Base-by-base conservation (phyloP, 2,888 invertebrate genomes). In the Perithous albicinctus region DNA sequence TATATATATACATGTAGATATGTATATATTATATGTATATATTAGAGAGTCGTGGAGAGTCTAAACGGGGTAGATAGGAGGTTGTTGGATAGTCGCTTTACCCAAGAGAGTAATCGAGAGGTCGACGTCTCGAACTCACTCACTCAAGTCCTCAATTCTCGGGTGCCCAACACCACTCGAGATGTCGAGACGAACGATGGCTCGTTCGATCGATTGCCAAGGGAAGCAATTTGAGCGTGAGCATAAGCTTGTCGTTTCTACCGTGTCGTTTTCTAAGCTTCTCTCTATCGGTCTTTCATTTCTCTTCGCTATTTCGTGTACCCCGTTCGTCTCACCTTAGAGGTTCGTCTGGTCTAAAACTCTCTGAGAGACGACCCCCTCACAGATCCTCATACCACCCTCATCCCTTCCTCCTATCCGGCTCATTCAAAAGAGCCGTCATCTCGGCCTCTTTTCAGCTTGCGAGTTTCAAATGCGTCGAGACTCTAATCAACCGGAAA, bases 201-300 rank as follows among this genome's bases (percentile, higher is more conserved):
- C 15, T 51, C 41, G 59, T 72, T 32, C 70, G 59, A 80, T 80
- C 76, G 78, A 78, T 76, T 54, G 48, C 41, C 61, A 38, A 46
- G 75, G 46, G 63, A 80, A 63, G 70, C 69, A 70, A 80, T 80
- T 80, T 64, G 56, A 46, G 70, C 75, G 48, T 59, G 64, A 59
- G 56, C 76, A 66, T 76, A 76, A 76, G 75, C 59, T 66, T 51
- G 70, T 76, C 80, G 70, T 72, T 72, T 26, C 59, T 41, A 32
- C 56, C 64, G 15, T 46, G 29, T 63, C 64, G 64, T n/a, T 56
- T 35, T n/a, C 63, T 75, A 41, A 38, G 75, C 54, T 70, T 64
- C 61, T 63, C 35, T 56, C 26, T 73, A 12, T 66, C 51, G 5
- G 38, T 66, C 18, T 35, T 6, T 10, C 35, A n/a, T 23, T 35